Base-by-base conservation (phyloP, 1,140 invertebrate species). In the Tetranychus cinnabarinus region DNA sequence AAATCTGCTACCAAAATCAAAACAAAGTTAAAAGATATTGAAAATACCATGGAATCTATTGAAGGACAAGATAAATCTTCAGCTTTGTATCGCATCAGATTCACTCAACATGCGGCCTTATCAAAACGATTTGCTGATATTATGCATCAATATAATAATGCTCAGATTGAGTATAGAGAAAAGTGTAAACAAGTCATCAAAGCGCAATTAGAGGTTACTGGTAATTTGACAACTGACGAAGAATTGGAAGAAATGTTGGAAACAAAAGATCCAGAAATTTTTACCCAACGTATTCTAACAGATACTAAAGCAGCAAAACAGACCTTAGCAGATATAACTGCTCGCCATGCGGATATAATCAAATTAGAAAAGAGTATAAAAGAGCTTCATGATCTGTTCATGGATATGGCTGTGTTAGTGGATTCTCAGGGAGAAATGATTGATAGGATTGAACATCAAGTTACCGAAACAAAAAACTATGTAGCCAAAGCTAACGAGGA, bases 401-500 rank as follows among this genome's bases (percentile, higher is more conserved):
- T 59, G 15, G 58, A 59, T 13, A 46, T 59, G 4, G 37, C 37
- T 5, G 12, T 59, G 23, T n/a, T 59, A 15, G 58, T 59, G 6
- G 37, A 59, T 10, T 23, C 15, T 5, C 58, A 59, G 42, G 58
- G 58, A 2, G 58, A 59, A n/a, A 45, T 35, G 45, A 31, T 59
- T 10, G 45, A 59, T 31, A 13, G 42, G 12, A 59, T 59, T 33
- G 58, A 59, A 48, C 13, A 15, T 34, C 58, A 59, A 48, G 58
- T 59, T 8, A 34, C 8, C 77, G 90, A 96, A 74, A 90, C 93
- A 69, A 91, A 95, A 76, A 91, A 97, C 78, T 97, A 95, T 79
- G 91, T 97, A 71, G 90, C 97, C 79, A 95, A 91, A 69, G 93
- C 92, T 69, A 96, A 91, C 73, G 87, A 93, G 80, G 92, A 97